Base-by-base conservation (phyloP, 2,797 vertebrate species). In the Danionella dracula region DNA sequence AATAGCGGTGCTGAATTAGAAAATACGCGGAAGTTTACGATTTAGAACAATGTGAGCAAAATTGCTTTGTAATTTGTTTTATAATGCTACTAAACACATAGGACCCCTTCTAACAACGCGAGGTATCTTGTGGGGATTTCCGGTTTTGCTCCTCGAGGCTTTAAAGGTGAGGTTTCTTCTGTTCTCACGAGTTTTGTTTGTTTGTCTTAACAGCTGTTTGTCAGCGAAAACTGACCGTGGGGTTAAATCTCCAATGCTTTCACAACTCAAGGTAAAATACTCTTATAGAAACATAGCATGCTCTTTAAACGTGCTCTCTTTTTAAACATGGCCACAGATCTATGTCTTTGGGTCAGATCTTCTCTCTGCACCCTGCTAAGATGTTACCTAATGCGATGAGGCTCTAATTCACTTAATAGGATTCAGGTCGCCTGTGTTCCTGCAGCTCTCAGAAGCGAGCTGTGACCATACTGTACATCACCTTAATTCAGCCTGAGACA, bases 351-450 rank as follows among this genome's bases (percentile, higher is more conserved):
- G 6, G 3, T 6, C 3, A 27, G 6, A 3, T 27, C 23, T 6
- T 6, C 23, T 6, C 23, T 27, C 57, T 44, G 46, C 62, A 67
- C 48, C 56, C 31, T 21, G 15, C 38, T 35, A 27, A 27, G 23
- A 27, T 27, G 35, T 57, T 19, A 37, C 41, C 56, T 76, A 77
- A 77, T 74, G 60, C 66, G 71, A 73, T 74, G 69, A 71, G 51
- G 41, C 46, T 51, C 61, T 72, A 71, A 74, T 73, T 66, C 66
- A 51, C 44, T 41, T 76, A 77, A 77, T 74, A 68, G 75, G 75
- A 77, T 77, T 76, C 48, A 55, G 38, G 34, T 51, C 65, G 61
- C 40, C 17, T 23, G 41, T 54, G 53, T 49, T 60, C 42, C 44
- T 32, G 11, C 29, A 32, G 34, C 42, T 57, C 44, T 49, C 21